These are phyloP conservation scores for Amphiura filiformis DNA, from an alignment of 35 echinoderm and acorn worm genomes.

Conservation along the genomic window DNA sequence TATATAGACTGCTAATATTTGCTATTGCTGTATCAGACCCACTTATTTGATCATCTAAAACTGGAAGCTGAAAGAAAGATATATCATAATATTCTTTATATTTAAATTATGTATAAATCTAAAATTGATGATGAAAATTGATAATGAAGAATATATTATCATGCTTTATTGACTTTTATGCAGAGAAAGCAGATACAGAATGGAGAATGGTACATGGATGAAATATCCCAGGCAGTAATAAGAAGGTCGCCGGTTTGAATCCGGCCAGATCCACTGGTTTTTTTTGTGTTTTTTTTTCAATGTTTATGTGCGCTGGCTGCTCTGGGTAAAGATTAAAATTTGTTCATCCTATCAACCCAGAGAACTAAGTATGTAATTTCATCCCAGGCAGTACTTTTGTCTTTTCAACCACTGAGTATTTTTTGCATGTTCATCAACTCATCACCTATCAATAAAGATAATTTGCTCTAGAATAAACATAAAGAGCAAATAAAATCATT, in stretches of 20 bases:
- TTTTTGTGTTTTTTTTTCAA: no score
- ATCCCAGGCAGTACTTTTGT: not conserved
- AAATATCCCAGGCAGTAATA: not conserved
- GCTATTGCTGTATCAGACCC: not conserved
- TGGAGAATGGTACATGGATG: not conserved
- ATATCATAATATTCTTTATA: not conserved
- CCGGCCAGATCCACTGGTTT: no score
- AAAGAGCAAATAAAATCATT: not conserved
- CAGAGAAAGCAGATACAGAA: not conserved
- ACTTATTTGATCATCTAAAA: not conserved
- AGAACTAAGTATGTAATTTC: not conserved
- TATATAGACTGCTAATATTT: not conserved
- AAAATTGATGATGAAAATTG: not conserved
- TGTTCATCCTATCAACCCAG: no score
- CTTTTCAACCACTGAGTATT: no score
- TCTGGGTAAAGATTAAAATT: no score
- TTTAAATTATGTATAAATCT: not conserved
- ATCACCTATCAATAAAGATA: not conserved
- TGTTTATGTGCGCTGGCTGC: no score
- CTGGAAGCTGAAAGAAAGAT: not conserved
- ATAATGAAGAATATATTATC: not conserved
- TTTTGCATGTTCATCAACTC: not conserved
- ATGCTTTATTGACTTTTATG: not conserved
- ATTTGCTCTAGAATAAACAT: not conserved
- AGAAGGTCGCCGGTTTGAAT: no score